Conservation (phyloP, 2,113 vertebrate species). For the Spermophilus dauricus region DNA sequence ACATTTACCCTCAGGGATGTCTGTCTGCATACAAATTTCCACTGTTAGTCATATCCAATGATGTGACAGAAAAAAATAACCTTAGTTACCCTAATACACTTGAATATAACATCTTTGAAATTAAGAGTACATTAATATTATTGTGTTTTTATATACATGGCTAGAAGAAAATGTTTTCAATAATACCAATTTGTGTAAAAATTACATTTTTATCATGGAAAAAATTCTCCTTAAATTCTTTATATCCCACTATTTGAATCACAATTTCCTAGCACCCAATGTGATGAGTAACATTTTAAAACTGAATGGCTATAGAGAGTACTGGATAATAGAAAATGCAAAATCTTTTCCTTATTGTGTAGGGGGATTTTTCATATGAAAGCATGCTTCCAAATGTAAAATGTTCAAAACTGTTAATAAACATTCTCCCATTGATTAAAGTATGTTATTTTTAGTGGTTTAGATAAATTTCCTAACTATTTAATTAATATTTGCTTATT, state of each 20-base stretch:
- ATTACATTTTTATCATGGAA: slow-evolving; percentile 34
- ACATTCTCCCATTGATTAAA: background rate
- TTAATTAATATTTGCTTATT: background rate
- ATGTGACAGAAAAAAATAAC: background rate
- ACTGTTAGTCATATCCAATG: slow-evolving; percentile 26
- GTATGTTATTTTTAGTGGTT: background rate
- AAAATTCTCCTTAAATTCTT: background rate
- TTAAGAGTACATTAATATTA: slow-evolving; percentile 42
- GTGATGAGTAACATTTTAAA: slow-evolving; percentile 16
- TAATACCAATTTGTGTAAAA: slow-evolving; percentile 27
- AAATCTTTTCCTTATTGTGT: background rate
- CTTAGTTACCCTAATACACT: slow-evolving; percentile 2
- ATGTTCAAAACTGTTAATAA: background rate
- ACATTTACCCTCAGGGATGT: slow-evolving; percentile 38
- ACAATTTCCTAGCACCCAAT: background rate
- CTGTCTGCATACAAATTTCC: slow-evolving; percentile 48
- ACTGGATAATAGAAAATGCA: background rate
- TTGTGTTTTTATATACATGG: background rate
- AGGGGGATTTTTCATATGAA: slow-evolving; percentile 5
- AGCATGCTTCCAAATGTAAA: background rate
- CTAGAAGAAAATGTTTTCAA: slow-evolving; percentile 35
- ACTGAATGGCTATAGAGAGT: background rate
- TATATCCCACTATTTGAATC: background rate
- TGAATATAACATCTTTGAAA: slow-evolving; percentile 36
- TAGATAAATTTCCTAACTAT: background rate